phyloP scores from a whole-genome alignment of 2,113 vertebrate genomes.

The Ifrita kowaldi region DNA sequence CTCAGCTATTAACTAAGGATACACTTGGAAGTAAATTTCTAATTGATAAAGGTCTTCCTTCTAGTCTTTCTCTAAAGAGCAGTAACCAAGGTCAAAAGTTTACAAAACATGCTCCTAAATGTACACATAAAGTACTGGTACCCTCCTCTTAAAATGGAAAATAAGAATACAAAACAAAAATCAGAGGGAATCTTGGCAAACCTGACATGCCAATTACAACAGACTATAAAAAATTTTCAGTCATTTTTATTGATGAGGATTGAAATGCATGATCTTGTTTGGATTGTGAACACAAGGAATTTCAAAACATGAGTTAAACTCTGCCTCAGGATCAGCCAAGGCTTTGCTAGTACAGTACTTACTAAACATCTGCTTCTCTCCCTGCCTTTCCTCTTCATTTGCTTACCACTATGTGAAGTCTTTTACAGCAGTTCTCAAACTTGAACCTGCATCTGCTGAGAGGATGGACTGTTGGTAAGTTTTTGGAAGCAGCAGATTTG shows the following conservation, averaged over 20 bases:
- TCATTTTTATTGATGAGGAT: background rate
- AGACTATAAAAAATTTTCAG: background rate
- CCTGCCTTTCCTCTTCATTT: background rate
- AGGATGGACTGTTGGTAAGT: background rate
- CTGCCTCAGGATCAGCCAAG: background rate
- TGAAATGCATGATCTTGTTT: background rate
- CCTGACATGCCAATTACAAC: background rate
- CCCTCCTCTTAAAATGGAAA: background rate
- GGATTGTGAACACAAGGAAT: background rate
- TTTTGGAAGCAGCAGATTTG: background rate
- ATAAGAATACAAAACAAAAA: background rate
- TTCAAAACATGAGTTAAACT: background rate
- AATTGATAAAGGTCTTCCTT: background rate
- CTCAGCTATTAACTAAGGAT: background rate
- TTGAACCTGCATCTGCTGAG: background rate
- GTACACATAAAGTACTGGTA: background rate
- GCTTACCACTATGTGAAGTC: background rate
- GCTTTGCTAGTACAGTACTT: background rate
- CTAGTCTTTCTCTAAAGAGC: background rate
- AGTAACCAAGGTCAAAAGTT: background rate
- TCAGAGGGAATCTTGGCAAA: background rate
- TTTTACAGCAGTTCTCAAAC: background rate
- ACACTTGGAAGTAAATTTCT: background rate
- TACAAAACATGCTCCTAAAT: background rate
- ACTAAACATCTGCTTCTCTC: background rate